Percentiles rank a stretch among this genome's conserved stretches.
Evolutionary conservation across 2,888 invertebrate species (phyloP).

Genomic region (Meiosimyza platycephala): DNA sequence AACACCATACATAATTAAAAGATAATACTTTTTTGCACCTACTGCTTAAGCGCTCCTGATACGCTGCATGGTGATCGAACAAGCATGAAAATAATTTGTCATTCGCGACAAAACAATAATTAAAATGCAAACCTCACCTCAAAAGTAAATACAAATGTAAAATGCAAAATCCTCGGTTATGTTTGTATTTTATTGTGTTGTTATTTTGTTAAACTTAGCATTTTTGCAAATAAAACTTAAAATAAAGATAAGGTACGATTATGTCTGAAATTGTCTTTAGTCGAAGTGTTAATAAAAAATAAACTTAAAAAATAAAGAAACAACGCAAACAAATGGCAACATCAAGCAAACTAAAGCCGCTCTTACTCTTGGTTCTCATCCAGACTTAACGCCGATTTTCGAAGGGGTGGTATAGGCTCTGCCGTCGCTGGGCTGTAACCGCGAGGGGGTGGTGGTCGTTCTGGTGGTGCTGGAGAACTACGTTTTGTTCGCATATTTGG

Average conservation of each 20-base stretch:
- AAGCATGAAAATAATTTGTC: not conserved
- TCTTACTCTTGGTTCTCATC: constrained; percentile 51
- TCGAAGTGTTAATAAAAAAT: constrained; percentile 13
- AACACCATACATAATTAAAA: constrained; percentile 24
- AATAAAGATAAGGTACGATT: constrained; percentile 23
- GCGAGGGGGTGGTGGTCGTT: constrained; percentile 73
- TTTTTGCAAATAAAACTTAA: constrained; percentile 9
- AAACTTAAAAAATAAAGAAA: constrained; percentile 27
- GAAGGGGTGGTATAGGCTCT: constrained; percentile 71
- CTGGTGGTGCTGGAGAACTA: constrained; percentile 66
- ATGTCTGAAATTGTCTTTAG: constrained; percentile 4
- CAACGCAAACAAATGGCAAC: constrained; percentile 65
- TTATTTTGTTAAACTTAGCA: constrained; percentile 24
- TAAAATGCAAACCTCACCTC: constrained; percentile 19
- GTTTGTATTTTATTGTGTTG: constrained; percentile 28
- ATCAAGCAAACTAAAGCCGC: constrained; percentile 31
- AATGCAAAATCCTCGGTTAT: constrained; percentile 28
- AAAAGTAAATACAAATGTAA: constrained; percentile 23
- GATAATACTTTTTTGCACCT: not conserved
- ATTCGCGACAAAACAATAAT: constrained; percentile 19
- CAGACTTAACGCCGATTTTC: constrained; percentile 69
- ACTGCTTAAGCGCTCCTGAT: constrained; percentile 1
- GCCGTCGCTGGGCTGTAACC: constrained; percentile 69
- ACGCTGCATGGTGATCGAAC: not conserved
- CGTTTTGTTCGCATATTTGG: constrained; percentile 68